Base-by-base conservation (phyloP, 2,797 vertebrate genomes). In the Lindbergichthys nudifrons region DNA sequence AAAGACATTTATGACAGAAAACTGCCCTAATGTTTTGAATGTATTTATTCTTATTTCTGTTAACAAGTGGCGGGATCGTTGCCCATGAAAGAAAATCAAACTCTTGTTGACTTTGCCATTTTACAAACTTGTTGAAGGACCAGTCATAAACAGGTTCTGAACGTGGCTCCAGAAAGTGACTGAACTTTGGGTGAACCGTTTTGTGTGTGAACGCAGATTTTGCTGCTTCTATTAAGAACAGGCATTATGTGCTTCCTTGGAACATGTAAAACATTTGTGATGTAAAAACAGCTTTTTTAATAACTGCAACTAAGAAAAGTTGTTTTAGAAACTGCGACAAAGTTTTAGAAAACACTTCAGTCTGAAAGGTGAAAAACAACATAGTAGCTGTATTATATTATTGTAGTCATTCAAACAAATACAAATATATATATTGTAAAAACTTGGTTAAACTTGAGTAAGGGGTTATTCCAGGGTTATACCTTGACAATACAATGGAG, bases 111-210 rank as follows among this genome's bases (percentile, higher is more conserved):
- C 57, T 61, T 53, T 65, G 19, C 59, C 46, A 48, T 21, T 46
- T 54, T 21, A 59, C 26, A 70, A 65, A 70, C 57, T 72, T 65
- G n/a, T 74, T 71, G 57, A 73, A 66, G 45, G 70, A 43, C 6
- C 21, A 36, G 21, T 57, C 21, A 41, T 71, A 43, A 54, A 66
- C 39, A 64, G 32, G 48, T 13, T 42, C 52, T n/a, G 45, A 47
- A 14, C 45, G 54, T 75, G 2, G 5, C 41, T 67, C 16, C 60
- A 75, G 26, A 61, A 68, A 50, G 4, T 59, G 13, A 51, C 32
- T 62, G 19, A 75, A 53, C 62, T 57, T 39, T 30, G 15, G 62
- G 11, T 58, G 62, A 57, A 47, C 45, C 2, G 42, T 70, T 70
- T 61, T 39, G 19, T 19, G 15, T 64, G 56, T 76, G 65, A 79